Base-by-base conservation (phyloP, 1,140 invertebrate genomes). In the Zophobas atratus region DNA sequence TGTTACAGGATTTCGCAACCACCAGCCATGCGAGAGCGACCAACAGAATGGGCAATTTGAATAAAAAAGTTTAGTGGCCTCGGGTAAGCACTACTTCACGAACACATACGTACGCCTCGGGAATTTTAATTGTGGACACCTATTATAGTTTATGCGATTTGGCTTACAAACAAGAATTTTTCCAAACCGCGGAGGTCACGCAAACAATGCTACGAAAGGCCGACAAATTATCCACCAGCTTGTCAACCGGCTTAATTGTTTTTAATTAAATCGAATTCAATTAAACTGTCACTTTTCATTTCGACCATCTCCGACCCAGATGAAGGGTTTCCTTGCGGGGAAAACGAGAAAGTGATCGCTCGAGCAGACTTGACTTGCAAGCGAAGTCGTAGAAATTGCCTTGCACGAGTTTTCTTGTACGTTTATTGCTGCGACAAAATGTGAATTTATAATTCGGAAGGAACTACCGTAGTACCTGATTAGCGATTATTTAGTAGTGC, bases 1-100 rank as follows among this genome's bases (percentile, higher is more conserved):
- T 67, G 60, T 67, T 67, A 4, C 60, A 67, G 60, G 39, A 67
- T 43, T 67, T 67, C n/a, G 49, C 49, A 51, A 51, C 3, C 38
- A n/a, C 39, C 60, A 43, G 43, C 39, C 38, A 67, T 43, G 39
- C 38, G 39, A 67, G 20, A 20, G 20, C 20, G 20, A 20, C 20
- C 60, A 8, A n/a, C 60, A 60, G 3, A 46, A 60, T 60, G 60
- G 6, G 36, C 2, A 8, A 67, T 36, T 67, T 36, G 60, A 67
- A 67, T 67, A 43, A 67, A 67, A 67, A 20, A 67, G 60, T 67
- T 32, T 67, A 67, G 60, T 67, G 60, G 60, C 60, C 60, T 67
- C 60, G 60, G 60, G 56, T 60, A 60, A 60, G 56, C 20, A 20
- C 35, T 6, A 60, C 6, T 60, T 60, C 33, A 60, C 56, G 43